phyloP scores from a whole-genome alignment of 2,888 invertebrate species.

The Chaetogeoica ovagalla region DNA sequence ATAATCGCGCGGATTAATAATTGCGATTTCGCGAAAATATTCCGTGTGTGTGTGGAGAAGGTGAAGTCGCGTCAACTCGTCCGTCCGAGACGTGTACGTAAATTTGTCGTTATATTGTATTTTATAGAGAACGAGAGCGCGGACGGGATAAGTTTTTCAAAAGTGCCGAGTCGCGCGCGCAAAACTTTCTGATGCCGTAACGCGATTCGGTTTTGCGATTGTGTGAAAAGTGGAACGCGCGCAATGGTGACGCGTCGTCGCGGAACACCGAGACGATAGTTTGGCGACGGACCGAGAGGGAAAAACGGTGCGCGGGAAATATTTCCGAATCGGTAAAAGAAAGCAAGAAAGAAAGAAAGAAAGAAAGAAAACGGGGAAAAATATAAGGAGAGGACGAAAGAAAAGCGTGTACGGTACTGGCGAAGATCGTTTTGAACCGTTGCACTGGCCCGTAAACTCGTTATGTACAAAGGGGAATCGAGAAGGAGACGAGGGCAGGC shows the following conservation, averaged over 20 bases:
- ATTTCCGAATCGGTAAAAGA: slow-evolving; percentile 20
- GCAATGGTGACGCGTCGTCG: too few relatives aligned
- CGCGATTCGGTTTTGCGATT: slow-evolving; percentile 5
- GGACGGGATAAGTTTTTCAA: slow-evolving; percentile 15
- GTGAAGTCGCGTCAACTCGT: too few relatives aligned
- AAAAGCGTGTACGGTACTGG: slow-evolving; percentile 19
- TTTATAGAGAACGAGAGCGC: not conserved
- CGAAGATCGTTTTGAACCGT: slow-evolving; percentile 48
- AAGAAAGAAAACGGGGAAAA: not conserved
- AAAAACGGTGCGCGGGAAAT: slow-evolving; percentile 1
- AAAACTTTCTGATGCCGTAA: slow-evolving; percentile 4
- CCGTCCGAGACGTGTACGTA: too few relatives aligned
- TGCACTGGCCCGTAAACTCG: slow-evolving; percentile 51
- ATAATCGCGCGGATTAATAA: too few relatives aligned
- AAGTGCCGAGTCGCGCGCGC: slow-evolving; percentile 29
- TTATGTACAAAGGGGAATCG: slow-evolving; percentile 36
- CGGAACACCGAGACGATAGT: not conserved
- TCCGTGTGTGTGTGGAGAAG: too few relatives aligned
- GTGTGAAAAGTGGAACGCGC: slow-evolving; percentile 21
- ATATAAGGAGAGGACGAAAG: too few relatives aligned
- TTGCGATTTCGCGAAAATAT: too few relatives aligned
- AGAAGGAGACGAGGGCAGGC: not conserved
- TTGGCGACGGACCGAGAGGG: not conserved
- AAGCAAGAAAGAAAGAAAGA: not conserved
- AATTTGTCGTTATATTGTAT: too few relatives aligned